Evolutionary conservation across 2,113 vertebrate species (phyloP), one percentile per base, ranked within the genome.

Genomic region (Toxostoma redivivum): DNA sequence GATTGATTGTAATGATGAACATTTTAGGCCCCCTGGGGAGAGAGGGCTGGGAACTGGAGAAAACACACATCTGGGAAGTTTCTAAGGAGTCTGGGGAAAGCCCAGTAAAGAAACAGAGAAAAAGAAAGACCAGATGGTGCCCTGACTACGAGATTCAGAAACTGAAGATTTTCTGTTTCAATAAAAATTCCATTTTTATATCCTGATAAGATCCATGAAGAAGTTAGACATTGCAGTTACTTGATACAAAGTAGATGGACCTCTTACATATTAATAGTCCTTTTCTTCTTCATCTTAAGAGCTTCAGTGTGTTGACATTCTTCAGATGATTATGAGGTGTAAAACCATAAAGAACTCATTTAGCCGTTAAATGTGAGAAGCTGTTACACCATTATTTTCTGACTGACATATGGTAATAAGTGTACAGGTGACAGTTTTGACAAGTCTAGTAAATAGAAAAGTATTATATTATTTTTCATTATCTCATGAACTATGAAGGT

Each of bases 71-170:
- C n/a, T 94, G 74, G 58, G 64, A 88, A 51, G 15, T 38, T 96
- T 92, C 79, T 51, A 37, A 81, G 56, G 27, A 87, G 54, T 64
- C 33, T 14, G 11, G 31, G 47, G 56, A 65, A 87, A 88, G 37
- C 58, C 91, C 44, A 71, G 7, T 40, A 30, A 88, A 67, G 69
- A 92, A 94, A 66, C 47, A 14, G 30, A 57, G 48, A 80, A 92
- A 62, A 65, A 62, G 40, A 88, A 70, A 77, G 31, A 95, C 57
- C 95, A 96, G 93, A 91, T 88, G 92, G 79, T 42, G 7, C 30
- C 57, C 67, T 88, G 74, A 53, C 78, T 94, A 66, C 11, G 12
- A 62, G 57, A 96, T 94, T 94, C 74, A 95, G 94, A 97, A 93
- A 65, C 0, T 40, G 60, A 92, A 92, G 79, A 33, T 54, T 66